Evolutionary conservation across 1,140 invertebrate species (phyloP), one percentile per base, ranked within the genome.

Genomic region (Anoplolepis gracilipes): DNA sequence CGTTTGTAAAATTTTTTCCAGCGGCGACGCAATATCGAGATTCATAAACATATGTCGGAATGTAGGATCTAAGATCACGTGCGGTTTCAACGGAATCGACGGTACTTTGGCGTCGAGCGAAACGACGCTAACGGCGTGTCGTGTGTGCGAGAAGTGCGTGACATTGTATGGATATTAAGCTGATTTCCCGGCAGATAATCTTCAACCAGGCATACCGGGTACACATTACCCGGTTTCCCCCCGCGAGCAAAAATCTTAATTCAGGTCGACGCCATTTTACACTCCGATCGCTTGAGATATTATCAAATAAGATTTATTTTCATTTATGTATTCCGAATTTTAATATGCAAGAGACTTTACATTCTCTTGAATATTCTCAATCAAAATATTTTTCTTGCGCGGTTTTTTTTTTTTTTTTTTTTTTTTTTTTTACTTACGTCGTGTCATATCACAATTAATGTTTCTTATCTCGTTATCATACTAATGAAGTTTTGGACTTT

Each of bases 81-180:
- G 61, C 49, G 22, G 53, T 28, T 84, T 85, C 85, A 55, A 30
- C 61, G 36, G 53, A 82, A 88, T 88, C 77, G 77, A 22, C n/a
- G 42, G 85, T 78, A 84, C 72, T 61, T 77, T 70, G 77, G 61
- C 76, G 61, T 22, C 19, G 53, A 78, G 85, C 19, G 69, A 89
- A 87, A 89, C 67, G 88, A 87, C 49, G 85, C 75, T 90, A 89
- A 90, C 69, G 59, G 76, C 49, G 49, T 87, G 76, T 70, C 88
- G 81, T 85, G 85, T 89, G 70, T 64, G 61, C 46, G 65, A 87
- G 85, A 73, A 89, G 92, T 94, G 93, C 93, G 93, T 93, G 93
- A 94, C 93, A 93, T 94, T 95, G 93, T 94, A 94, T 95, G 93
- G 93, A 94, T 94, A 95, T 95, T 93, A 94, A 82, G 93, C 84